Conservation (phyloP, 64 coral and sea anemone species). For the Trachythela sp. region DNA sequence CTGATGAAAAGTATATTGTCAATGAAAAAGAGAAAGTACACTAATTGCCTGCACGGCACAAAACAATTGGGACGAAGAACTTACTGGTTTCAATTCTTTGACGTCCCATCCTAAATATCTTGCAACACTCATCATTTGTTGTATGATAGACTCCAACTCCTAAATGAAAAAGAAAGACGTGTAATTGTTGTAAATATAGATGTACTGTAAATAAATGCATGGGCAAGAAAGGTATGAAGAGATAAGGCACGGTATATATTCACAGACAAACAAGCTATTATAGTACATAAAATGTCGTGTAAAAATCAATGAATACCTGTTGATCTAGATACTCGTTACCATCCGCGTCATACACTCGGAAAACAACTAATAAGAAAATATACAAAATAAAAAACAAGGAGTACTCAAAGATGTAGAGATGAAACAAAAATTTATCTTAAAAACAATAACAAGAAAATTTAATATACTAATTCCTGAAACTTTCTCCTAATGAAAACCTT, state of each 20-base stretch:
- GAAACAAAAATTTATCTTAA: too few species aligned
- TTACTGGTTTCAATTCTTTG: slow-evolving; percentile 92
- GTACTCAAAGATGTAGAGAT: too few species aligned
- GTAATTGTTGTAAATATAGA: neutral
- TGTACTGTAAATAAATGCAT: too few species aligned
- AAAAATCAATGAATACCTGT: slow-evolving; percentile 46
- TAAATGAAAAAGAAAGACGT: neutral
- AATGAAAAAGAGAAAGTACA: too few species aligned
- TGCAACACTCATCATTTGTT: slow-evolving; percentile 99
- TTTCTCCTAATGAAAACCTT: too few species aligned
- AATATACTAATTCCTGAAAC: too few species aligned
- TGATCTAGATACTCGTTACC: slow-evolving; percentile 90
- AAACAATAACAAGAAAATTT: too few species aligned
- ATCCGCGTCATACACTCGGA: slow-evolving; percentile 94
- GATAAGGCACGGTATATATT: too few species aligned
- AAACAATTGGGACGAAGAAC: slow-evolving; percentile 9
- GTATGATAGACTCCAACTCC: slow-evolving; percentile 94
- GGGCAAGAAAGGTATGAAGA: too few species aligned
- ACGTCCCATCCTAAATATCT: slow-evolving; percentile 99
- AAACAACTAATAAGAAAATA: slow-evolving; percentile 73
- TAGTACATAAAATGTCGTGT: neutral
- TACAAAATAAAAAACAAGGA: neutral
- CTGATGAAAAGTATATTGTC: too few species aligned
- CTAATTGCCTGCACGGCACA: too few species aligned
- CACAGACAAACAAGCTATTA: neutral